Percentiles rank a stretch among this genome's conserved stretches.
phyloP scores from a whole-genome alignment of 53 echinoderm and acorn worm species.

The Crossaster papposus region DNA sequence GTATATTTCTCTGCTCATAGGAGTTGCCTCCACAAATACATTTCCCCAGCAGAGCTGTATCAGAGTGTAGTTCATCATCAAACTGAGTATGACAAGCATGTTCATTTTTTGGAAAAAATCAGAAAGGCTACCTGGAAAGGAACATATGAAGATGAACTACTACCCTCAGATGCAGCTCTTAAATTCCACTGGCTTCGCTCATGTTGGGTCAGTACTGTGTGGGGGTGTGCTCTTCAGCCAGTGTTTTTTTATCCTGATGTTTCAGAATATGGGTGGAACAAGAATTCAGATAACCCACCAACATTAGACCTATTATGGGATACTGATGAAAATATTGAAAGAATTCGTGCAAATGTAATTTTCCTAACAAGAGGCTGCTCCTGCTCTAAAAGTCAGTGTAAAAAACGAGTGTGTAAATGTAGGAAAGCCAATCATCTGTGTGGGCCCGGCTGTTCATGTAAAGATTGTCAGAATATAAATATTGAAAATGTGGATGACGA shows the following conservation, averaged over 20 bases:
- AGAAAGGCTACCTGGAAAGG: conserved; percentile 61
- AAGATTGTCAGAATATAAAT: conserved; percentile 40
- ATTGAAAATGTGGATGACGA: too few relatives aligned
- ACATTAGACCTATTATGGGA: conserved; percentile 37
- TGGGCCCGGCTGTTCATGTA: conserved; percentile 52
- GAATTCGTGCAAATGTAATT: conserved; percentile 27
- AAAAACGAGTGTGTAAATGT: neutral
- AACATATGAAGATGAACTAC: conserved; percentile 40
- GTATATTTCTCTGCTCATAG: conserved; percentile 58
- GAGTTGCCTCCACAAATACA: conserved; percentile 34
- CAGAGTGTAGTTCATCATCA: neutral
- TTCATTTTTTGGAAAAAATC: conserved; percentile 43
- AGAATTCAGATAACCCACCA: neutral
- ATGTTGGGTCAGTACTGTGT: conserved; percentile 41
- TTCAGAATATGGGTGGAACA: conserved; percentile 47
- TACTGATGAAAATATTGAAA: conserved; percentile 38
- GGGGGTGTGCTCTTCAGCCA: conserved; percentile 4
- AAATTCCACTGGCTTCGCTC: conserved; percentile 38
- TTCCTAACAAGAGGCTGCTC: conserved; percentile 54
- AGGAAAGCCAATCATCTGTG: conserved; percentile 25
- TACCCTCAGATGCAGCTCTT: conserved; percentile 44
- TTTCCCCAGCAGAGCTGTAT: conserved; percentile 60
- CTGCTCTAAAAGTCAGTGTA: neutral
- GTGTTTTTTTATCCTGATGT: conserved; percentile 46
- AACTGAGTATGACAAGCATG: conserved; percentile 11